These are phyloP conservation scores for Mesoclemmys tuberculata DNA, from an alignment of 2,113 vertebrate genomes.

Conservation along the genomic window DNA sequence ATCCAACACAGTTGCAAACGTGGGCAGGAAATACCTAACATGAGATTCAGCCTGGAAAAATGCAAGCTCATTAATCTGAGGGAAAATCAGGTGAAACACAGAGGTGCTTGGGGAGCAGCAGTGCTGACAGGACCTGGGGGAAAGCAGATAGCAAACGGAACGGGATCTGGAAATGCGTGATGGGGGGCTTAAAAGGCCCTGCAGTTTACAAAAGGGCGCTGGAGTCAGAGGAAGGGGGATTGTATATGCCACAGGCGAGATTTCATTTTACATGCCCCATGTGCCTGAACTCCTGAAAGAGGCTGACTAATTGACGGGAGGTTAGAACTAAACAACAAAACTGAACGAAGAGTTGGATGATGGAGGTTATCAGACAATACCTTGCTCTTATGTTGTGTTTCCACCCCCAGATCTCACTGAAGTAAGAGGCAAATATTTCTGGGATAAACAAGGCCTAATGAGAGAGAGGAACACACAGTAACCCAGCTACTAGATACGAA, in stretches of 20 bases:
- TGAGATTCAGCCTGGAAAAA: rapidly evolving
- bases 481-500: neutral
- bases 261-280: neutral
- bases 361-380: neutral
- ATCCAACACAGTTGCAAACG: neutral
- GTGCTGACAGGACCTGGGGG: neutral
- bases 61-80: neutral
- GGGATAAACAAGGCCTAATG: neutral
- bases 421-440: neutral
- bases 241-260: neutral
- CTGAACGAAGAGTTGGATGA: neutral
- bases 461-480: neutral
- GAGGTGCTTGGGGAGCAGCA: neutral
- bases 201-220: neutral
- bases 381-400: neutral
- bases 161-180: neutral
- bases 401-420: no score
- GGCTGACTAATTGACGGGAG: neutral
- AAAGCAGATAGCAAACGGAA: neutral
- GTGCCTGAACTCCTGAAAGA: neutral
- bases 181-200: neutral
- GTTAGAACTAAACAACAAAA: neutral
- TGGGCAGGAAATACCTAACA: rapidly evolving
- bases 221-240: neutral
- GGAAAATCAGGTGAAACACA: neutral